Base-by-base conservation (phyloP, 92 coral and sea anemone species). In the Epizoanthus scotinus region DNA sequence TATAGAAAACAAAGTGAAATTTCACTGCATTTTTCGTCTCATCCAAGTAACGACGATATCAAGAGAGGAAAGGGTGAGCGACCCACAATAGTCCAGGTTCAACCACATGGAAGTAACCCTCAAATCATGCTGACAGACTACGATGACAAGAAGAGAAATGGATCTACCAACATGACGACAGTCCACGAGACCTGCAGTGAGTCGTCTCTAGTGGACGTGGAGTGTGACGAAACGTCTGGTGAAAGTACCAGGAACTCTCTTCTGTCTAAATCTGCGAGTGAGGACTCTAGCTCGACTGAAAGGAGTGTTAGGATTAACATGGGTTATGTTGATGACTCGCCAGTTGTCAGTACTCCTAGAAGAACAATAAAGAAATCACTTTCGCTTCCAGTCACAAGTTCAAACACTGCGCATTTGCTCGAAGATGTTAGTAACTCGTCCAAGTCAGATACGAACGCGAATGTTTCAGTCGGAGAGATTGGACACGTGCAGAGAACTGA, bases 1-100 rank as follows among this genome's bases (percentile, higher is more conserved):
- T 9, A n/a, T n/a, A 88, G 91, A 61, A 79, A 88, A 73, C 78
- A 88, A 29, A 88, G 91, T 26, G 88, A 88, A 49, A 88, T 84
- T 82, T 88, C 91, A 27, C 25, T 88, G 71, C 89, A 88, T 73
- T 84, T 88, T 50, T 44, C 85, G 6, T 70, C 78, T 20, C 89
- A 79, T 27, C 82, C 82, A 24, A 83, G 69, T 63, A 38, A 79
- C 25, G 31, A 22, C 42, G 17, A n/a, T 40, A 21, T 52, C 1
- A 26, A 44, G 12, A 31, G 8, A 5, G 42, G 58, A 6, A 63
- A 22, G 20, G 22, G 55, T 8, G 58, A 63, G 36, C 52, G 22
- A 6, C 24, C 82, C 13, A 53, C 58, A 27, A 49, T 79, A 25
- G 49, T 79, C 18, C 61, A 63, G 25, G 74, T 63, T 2, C 52